A percentile compares a stretch with the other conserved stretches of the same genome.
Evolutionary conservation across 2,797 vertebrate genomes (phyloP).

Genomic region (Oreonectes daqikongensis): DNA sequence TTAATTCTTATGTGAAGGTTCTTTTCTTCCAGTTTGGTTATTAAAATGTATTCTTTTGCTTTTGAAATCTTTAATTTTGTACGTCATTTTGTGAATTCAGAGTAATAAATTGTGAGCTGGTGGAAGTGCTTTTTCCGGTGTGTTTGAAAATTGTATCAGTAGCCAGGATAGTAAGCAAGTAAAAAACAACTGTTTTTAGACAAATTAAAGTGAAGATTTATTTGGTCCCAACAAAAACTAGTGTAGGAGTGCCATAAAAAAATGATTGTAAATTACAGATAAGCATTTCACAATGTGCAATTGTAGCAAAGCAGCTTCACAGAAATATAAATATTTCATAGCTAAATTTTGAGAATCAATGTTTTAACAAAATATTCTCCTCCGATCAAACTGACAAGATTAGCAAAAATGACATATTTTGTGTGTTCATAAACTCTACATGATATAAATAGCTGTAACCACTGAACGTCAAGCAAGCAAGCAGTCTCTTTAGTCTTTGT

Average conservation of each 20-base stretch:
- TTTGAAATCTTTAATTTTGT: slow-evolving; percentile 60
- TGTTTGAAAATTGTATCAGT: not conserved
- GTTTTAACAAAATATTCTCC: too few relatives aligned
- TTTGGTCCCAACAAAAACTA: not conserved
- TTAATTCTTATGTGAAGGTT: slow-evolving; percentile 43
- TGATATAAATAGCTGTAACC: too few relatives aligned
- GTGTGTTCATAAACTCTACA: too few relatives aligned
- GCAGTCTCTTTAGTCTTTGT: not conserved
- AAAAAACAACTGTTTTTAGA: not conserved
- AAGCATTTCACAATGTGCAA: not conserved
- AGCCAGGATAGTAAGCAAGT: not conserved
- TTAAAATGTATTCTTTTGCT: slow-evolving; percentile 46
- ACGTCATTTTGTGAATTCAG: slow-evolving; percentile 54
- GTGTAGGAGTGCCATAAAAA: not conserved
- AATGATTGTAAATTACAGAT: not conserved
- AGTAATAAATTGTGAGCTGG: slow-evolving; percentile 46
- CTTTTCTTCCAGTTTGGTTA: slow-evolving; percentile 40
- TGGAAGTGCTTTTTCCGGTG: not conserved
- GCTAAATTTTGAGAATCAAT: too few relatives aligned
- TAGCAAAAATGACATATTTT: too few relatives aligned
- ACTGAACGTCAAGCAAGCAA: too few relatives aligned
- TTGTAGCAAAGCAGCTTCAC: too few relatives aligned
- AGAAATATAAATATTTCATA: too few relatives aligned
- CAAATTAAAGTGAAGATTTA: not conserved
- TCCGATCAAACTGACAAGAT: too few relatives aligned